Percentiles rank a stretch among this genome's conserved stretches.
Conservation (phyloP, 2,797 vertebrate species). For the Artibeus lituratus region DNA sequence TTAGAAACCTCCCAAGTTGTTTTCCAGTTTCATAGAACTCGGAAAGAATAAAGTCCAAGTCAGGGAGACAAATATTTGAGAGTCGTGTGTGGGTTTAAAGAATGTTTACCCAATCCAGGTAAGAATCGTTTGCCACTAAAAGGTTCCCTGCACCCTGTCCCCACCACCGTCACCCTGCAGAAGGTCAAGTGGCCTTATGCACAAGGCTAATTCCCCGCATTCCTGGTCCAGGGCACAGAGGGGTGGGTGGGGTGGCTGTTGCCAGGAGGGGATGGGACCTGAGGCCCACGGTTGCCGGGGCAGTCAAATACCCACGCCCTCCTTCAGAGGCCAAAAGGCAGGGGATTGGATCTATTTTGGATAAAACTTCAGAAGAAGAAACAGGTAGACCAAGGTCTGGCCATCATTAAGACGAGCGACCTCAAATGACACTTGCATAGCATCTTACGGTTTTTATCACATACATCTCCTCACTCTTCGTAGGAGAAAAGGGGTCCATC, state of each 20-base stretch:
- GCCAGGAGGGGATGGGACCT: background rate
- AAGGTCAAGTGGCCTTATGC: conserved; percentile 69
- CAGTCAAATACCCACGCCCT: background rate
- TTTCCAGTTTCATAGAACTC: conserved; percentile 11
- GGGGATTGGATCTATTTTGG: background rate
- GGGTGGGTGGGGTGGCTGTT: background rate
- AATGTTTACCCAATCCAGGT: conserved; percentile 66
- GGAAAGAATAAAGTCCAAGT: conserved; percentile 46
- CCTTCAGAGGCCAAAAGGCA: background rate
- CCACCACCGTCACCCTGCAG: background rate
- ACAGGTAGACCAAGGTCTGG: background rate
- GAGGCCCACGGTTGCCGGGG: background rate
- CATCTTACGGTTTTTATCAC: background rate
- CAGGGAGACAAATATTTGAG: conserved; percentile 65
- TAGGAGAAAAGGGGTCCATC: background rate
- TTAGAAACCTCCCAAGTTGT: conserved; percentile 47
- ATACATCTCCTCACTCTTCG: background rate
- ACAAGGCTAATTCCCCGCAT: conserved; percentile 57
- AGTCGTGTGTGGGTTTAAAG: conserved; percentile 45
- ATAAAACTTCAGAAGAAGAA: conserved; percentile 14
- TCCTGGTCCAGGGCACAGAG: conserved; percentile 34
- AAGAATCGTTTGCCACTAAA: conserved; percentile 56
- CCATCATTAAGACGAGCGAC: background rate
- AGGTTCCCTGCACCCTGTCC: background rate
- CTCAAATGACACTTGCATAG: background rate